Evolutionary conservation across 2,888 invertebrate species (phyloP).

Genomic region (Thysanoteuthis rhombus): DNA sequence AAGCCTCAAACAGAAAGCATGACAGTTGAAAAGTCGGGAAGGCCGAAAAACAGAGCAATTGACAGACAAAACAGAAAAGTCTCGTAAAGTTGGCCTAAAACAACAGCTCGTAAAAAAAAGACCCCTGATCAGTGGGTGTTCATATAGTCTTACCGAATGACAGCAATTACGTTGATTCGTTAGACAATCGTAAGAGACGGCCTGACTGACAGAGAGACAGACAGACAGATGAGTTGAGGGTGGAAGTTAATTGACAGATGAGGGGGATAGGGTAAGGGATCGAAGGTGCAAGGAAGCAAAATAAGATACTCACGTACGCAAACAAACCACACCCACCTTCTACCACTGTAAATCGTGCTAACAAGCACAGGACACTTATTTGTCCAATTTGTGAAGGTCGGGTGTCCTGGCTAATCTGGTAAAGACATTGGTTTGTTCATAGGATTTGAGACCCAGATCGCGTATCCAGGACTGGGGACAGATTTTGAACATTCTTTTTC

Average conservation of each 20-base stretch:
- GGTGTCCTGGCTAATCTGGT: background rate
- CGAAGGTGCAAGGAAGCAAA: background rate
- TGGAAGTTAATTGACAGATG: background rate
- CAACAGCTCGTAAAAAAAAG: background rate
- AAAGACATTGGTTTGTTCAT: background rate
- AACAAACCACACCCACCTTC: background rate
- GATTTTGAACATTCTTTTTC: no score
- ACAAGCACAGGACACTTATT: background rate
- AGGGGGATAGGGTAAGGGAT: background rate
- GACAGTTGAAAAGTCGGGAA: background rate
- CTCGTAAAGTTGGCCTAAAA: background rate
- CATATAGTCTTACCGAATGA: background rate
- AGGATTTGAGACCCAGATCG: background rate
- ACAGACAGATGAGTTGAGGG: background rate
- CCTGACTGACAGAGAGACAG: background rate
- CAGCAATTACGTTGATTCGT: background rate
- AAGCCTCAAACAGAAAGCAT: background rate
- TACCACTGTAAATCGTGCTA: background rate
- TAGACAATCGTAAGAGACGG: background rate
- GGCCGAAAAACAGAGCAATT: background rate
- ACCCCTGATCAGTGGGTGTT: background rate
- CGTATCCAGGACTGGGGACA: no score
- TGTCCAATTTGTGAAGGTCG: background rate
- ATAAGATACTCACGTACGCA: background rate
- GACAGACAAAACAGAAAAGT: background rate